Evolutionary conservation across 2,797 vertebrate genomes (phyloP).

Genomic region (Chrosomus eos): DNA sequence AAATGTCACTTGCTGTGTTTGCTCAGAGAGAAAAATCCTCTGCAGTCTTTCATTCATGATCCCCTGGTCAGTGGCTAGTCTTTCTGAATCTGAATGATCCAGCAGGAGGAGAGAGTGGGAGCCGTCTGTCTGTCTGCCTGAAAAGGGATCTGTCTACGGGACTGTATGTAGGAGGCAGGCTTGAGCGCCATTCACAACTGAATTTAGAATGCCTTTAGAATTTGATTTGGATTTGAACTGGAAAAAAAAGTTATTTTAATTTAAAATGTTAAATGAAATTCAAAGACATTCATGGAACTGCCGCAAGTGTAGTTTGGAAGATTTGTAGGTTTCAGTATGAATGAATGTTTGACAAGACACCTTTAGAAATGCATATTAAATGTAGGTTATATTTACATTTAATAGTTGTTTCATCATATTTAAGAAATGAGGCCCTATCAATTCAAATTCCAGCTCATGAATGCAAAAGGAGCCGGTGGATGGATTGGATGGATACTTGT

Average conservation of each 20-base stretch:
- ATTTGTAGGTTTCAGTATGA: not conserved
- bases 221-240: not conserved
- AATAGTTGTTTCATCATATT: not conserved
- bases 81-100: slow-evolving; percentile 32
- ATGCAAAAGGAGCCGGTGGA: not conserved
- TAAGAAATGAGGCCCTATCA: not conserved
- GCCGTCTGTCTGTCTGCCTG: slow-evolving; percentile 14
- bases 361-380: not conserved
- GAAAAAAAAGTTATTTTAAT: not conserved
- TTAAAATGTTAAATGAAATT: not conserved
- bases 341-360: not conserved
- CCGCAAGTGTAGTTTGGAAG: not conserved
- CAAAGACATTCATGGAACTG: too few species aligned
- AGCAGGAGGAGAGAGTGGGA: slow-evolving; percentile 10
- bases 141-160: slow-evolving; percentile 25
- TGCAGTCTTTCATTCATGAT: slow-evolving; percentile 12
- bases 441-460: not conserved
- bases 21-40: not conserved
- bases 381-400: not conserved
- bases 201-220: slow-evolving; percentile 21
- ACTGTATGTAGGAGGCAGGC: slow-evolving; percentile 38
- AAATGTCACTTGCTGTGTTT: slow-evolving; percentile 38
- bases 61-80: slow-evolving; percentile 11
- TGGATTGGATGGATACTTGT: not conserved
- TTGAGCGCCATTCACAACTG: slow-evolving; percentile 17